A percentile compares a stretch with the other conserved stretches of the same genome.
These are phyloP conservation scores for Equus quagga DNA, from an alignment of 2,113 vertebrate species.

Conservation along the genomic window DNA sequence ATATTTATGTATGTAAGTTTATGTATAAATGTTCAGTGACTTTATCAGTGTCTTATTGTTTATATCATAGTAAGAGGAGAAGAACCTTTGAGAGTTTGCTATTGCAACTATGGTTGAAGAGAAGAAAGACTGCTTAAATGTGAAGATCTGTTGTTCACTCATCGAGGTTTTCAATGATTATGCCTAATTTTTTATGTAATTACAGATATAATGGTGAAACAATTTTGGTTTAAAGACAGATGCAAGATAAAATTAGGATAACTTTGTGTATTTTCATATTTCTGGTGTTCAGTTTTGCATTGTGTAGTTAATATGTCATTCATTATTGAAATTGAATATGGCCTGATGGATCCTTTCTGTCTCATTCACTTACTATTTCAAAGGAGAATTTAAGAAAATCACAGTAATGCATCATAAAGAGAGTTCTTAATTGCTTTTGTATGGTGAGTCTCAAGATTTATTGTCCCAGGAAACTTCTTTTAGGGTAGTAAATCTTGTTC, in stretches of 20 bases:
- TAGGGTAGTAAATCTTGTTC: slow-evolving; percentile 25
- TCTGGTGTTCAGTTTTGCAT: slow-evolving; percentile 37
- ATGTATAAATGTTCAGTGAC: background rate
- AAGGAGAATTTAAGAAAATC: slow-evolving; percentile 28
- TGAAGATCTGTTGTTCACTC: background rate
- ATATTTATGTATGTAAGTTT: background rate
- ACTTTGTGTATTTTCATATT: background rate
- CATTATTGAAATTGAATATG: slow-evolving; percentile 15
- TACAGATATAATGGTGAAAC: background rate
- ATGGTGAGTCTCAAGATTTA: background rate
- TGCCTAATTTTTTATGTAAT: slow-evolving; percentile 1
- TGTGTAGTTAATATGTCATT: background rate
- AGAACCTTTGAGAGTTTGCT: background rate
- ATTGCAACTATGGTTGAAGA: background rate
- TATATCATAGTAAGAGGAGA: background rate
- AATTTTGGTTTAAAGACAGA: slow-evolving; percentile 37
- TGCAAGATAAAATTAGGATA: background rate
- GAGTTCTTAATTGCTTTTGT: slow-evolving; percentile 38
- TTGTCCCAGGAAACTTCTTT: slow-evolving; percentile 26
- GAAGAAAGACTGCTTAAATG: background rate
- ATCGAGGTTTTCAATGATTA: background rate
- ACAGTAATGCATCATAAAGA: background rate
- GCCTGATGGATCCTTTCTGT: background rate
- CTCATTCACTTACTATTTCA: slow-evolving; percentile 31
- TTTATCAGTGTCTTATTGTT: background rate